Conservation (phyloP, 1,140 invertebrate species). For the Drosophila prosaltans region DNA sequence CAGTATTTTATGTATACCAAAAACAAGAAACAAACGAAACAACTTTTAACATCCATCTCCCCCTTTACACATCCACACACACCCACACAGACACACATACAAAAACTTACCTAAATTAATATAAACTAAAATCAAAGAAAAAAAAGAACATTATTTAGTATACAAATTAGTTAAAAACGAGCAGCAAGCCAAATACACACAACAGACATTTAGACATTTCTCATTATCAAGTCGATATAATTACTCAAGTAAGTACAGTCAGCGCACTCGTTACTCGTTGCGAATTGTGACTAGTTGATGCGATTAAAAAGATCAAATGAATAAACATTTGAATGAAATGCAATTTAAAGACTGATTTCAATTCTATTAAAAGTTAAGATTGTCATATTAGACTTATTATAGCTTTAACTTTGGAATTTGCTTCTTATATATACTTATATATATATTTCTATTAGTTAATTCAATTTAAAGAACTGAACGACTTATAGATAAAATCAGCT, state of each 20-base stretch:
- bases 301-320: too few species aligned
- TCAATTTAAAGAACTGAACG: too few species aligned
- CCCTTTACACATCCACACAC: too few species aligned
- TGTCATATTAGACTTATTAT: too few species aligned
- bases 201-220: neutral
- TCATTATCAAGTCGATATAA: neutral
- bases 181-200: neutral
- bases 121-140: neutral
- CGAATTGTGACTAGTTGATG: too few species aligned
- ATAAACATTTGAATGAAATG: too few species aligned
- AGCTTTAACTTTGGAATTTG: too few species aligned
- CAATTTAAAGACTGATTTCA: too few species aligned
- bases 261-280: neutral
- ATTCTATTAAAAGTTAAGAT: too few species aligned
- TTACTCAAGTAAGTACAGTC: constrained; percentile 1
- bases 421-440: too few species aligned
- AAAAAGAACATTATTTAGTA: neutral
- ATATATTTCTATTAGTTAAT: too few species aligned
- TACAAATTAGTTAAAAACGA: neutral
- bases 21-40: neutral
- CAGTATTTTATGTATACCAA: constrained; percentile 42
- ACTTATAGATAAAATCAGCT: too few species aligned
- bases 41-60: neutral
- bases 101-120: constrained; percentile 51
- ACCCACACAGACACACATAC: constrained; percentile 4